Evolutionary conservation across 2,888 invertebrate genomes (phyloP), one percentile per base, ranked within the genome.

Genomic region (Troglohyphantes excavatus): DNA sequence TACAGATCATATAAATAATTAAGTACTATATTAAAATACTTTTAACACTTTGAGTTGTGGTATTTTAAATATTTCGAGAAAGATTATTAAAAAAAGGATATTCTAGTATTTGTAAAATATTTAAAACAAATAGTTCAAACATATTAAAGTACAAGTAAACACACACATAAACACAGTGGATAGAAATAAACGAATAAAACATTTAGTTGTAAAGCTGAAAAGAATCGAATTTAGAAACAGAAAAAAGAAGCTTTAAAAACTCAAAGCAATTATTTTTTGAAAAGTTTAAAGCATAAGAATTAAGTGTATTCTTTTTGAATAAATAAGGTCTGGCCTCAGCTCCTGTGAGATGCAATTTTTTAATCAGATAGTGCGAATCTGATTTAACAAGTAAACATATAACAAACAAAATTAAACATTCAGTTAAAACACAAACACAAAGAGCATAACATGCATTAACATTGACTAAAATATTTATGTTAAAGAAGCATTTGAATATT

Each of bases 301-400:
- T 17, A 83, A 53, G 19, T 39, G 75, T 67, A 67, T 85, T 67
- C 75, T 76, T 68, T 68, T 63, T 61, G 43, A 27, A 39, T 27
- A 21, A 76, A 43, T 27, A 33, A 65, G 87, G 79, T 87, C 87
- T 87, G 87, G 87, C 87, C 87, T 81, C 29, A 53, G 79, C 87
- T 81, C 65, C 72, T 81, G 73, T 27, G 59, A 53, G 70, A 11
- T 39, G 70, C 70, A 39, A 39, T 39, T 39, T 39, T 11, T 39
- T 11, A 39, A 39, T 39, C n/a, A n/a, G 13, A 39, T 39, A 11
- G 13, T 39, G 39, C n/a, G n/a, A 5, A 53, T 53, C 5, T 13
- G 13, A 53, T n/a, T 53, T 53, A 53, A 53, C 5, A n/a, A 53
- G 53, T 17, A 11, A 53, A 2, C 53, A 53, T 5, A 53, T 53